Evolutionary conservation across 2,113 vertebrate species (phyloP), one percentile per base, ranked within the genome.

Genomic region (Neotoma lepida): DNA sequence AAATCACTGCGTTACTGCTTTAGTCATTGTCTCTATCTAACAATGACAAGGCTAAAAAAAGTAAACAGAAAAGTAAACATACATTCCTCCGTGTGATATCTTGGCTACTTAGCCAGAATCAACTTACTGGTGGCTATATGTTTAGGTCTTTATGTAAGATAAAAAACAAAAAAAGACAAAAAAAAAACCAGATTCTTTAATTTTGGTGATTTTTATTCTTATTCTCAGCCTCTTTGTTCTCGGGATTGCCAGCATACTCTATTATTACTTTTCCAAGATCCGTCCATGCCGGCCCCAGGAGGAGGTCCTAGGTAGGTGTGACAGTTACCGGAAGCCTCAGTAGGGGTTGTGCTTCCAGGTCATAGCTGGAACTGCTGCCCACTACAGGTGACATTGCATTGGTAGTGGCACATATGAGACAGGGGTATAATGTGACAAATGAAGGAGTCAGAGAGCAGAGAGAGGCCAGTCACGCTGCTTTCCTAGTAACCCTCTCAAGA

Each of bases 181-280:
- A n/a, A n/a, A n/a, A n/a, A n/a, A n/a, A n/a, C n/a, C 97, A 0
- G 99, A 99, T 96, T 97, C 99, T 0, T 98, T 99, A 97, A 99
- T 99, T 96, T 98, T 99, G 81, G 99, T 99, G 82, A 99, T 99
- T 97, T 99, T 99, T 98, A 99, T n/a, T n/a, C n/a, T n/a, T n/a
- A n/a, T 99, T 95, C 97, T 99, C 81, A 99, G 99, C 4, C 99
- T 99, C 73, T 99, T 99, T 95, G 99, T 99, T 96, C 98, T 99
- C 89, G 99, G 99, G 87, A 99, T 99, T 92, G 99, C 99, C 96
- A 99, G 99, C 98, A 99, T 99, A 96, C 98, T 99, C 63, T 99
- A 99, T 98, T 99, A 99, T 94, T 99, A 99, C 98, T 99, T 99
- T 98, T 99, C 99, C 51, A 99, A n/a, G n/a, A n/a, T n/a, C n/a